Base-by-base conservation (phyloP, 2,113 vertebrate species). In the Anas platyrhynchos region DNA sequence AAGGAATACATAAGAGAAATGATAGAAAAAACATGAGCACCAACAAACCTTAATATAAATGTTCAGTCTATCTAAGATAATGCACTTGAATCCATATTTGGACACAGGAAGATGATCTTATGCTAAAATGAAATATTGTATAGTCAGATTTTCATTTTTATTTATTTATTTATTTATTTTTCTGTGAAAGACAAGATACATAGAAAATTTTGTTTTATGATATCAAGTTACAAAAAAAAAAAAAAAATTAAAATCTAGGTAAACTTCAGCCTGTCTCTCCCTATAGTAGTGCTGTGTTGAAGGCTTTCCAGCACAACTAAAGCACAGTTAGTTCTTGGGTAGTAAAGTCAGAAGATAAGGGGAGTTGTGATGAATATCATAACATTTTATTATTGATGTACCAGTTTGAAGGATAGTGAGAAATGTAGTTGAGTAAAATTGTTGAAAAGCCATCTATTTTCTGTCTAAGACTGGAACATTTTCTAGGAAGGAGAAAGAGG, bases 321-420 rank as follows among this genome's bases (percentile, higher is more conserved):
- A 36, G 21, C 43, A 7, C 68, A 16, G 32, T 83, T 83, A 56
- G 34, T 76, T 86, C 11, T 9, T 77, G 46, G 4, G 11, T 71
- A 48, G 27, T 67, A 62, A 55, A 86, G 32, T 44, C 36, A 80
- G 18, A 25, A 71, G 36, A 21, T 41, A 71, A 58, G 62, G 38
- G 56, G 54, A 66, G 18, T 41, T 86, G 21, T 67, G 56, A 52
- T 63, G 26, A 62, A 52, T 86, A 66, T 54, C 8, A 54, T 55
- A 71, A 36, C 20, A 43, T 94, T 94, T 93, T 77, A 14, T 71
- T 93, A 78, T 61, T 86, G 86, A 83, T 75, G 11, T 55, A 68
- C 65, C 43, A 72, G 12, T 71, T 78, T 84, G 52, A 90, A 83
- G 63, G 46, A 73, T 41, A 56, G 13, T 75, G 75, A 82, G 71